These are phyloP conservation scores for Euplexia lucipara DNA, from an alignment of 2,888 invertebrate species.

Conservation along the genomic window DNA sequence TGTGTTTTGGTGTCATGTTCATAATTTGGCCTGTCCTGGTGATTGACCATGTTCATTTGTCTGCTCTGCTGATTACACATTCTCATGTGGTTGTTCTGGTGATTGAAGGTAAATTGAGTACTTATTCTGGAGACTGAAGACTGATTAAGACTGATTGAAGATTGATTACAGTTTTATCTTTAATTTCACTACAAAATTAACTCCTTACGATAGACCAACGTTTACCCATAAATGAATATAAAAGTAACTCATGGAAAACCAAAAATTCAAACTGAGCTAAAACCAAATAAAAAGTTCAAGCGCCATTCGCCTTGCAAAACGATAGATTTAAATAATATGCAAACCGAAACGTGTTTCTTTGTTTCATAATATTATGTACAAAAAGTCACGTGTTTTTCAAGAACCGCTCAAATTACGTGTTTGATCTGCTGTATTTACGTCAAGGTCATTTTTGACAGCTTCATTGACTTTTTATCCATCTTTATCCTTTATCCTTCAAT, in stretches of 20 bases:
- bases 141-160: too few relatives aligned
- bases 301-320: neutral
- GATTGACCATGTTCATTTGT: neutral
- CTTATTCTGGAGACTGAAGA: too few relatives aligned
- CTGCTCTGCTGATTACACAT: neutral
- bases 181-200: constrained; percentile 69
- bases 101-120: neutral
- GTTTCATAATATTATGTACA: neutral
- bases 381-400: neutral
- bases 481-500: too few relatives aligned
- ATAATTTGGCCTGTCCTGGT: neutral
- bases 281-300: neutral
- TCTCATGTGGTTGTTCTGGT: too few relatives aligned
- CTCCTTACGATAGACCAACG: neutral
- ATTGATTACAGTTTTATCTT: constrained; percentile 32
- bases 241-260: neutral
- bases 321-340: neutral
- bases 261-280: neutral
- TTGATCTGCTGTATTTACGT: neutral
- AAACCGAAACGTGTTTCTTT: constrained; percentile 15
- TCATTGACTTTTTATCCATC: neutral
- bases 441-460: neutral
- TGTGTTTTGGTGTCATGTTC: neutral
- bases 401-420: neutral
- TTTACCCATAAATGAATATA: neutral